Base-by-base conservation (phyloP, 2,888 invertebrate species). In the Panorpa germanica region DNA sequence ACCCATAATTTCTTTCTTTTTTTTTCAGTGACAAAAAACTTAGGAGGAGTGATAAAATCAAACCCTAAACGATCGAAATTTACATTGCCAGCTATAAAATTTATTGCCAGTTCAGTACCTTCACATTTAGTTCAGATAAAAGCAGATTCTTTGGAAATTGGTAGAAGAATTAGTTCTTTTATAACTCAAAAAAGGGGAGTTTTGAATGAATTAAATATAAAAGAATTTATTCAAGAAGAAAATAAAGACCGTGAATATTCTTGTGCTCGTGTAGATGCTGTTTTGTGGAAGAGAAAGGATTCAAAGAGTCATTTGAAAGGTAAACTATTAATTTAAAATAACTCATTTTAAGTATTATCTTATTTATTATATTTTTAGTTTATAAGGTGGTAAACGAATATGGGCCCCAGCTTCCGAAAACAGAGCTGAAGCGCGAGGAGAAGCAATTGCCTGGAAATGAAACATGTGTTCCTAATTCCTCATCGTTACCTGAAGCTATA, bases 241-340 rank as follows among this genome's bases (percentile, higher is more conserved):
- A 48, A 46, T 40, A 49, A 51, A 27, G 58, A 60, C 32, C 57
- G 55, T 14, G 56, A 61, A 37, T 58, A 57, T 38, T 67, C 67
- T 1, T 85, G 85, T 53, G 83, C 85, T 2, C 57, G 85, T 44
- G 70, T 80, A 9, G 65, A 78, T 46, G 72, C 82, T 22, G 63
- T 70, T 39, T 64, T 81, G 35, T 59, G 72, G 4, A 71, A 67
- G 38, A 60, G 74, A 30, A 72, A 67, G 40, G 76, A 74, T 45
- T 74, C 75, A 0, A 80, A 74, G 46, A 74, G 81, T 38, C 83
- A 81, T 53, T 59, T 85, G 33, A 75, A 73, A 65, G 74, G 82
- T 81, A 52, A 32, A 28, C 14, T 12, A 11, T 14, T 9, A 9
- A 28, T 28, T 6, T n/a, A 21, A 12, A 8, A 15, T 15, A 9